Evolutionary conservation across 1,140 invertebrate species (phyloP).

Genomic region (Eupristina koningsbergeri): DNA sequence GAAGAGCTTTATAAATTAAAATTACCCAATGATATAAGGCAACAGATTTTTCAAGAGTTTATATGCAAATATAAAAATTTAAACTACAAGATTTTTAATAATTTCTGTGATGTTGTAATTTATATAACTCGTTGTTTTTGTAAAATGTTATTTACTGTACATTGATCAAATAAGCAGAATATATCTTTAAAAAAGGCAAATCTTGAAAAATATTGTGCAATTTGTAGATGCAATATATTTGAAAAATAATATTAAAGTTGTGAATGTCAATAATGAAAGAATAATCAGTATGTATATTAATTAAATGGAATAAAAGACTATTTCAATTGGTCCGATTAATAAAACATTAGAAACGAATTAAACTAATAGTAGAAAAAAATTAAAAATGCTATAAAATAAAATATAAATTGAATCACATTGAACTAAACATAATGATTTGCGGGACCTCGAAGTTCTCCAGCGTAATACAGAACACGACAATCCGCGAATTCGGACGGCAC

Average conservation of each 20-base stretch:
- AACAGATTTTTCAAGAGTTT: not conserved
- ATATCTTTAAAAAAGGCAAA: too few relatives aligned
- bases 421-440: not conserved
- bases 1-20: not conserved
- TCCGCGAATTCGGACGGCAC: conserved; percentile 13
- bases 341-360: not conserved
- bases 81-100: not conserved
- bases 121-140: not conserved
- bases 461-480: not conserved
- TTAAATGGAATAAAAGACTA: too few relatives aligned
- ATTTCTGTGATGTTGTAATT: not conserved
- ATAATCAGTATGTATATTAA: too few relatives aligned
- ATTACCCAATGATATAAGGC: not conserved
- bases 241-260: too few relatives aligned
- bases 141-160: not conserved
- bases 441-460: not conserved
- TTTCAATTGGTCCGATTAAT: not conserved
- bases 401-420: conserved; percentile 27
- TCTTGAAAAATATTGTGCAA: too few relatives aligned
- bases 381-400: not conserved
- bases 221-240: too few relatives aligned
- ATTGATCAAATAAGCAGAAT: too few relatives aligned
- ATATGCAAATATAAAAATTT: conserved; percentile 10
- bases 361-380: not conserved
- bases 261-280: too few relatives aligned